Evolutionary conservation across 1,140 invertebrate species (phyloP).

Genomic region (Zaprionus camerounensis): DNA sequence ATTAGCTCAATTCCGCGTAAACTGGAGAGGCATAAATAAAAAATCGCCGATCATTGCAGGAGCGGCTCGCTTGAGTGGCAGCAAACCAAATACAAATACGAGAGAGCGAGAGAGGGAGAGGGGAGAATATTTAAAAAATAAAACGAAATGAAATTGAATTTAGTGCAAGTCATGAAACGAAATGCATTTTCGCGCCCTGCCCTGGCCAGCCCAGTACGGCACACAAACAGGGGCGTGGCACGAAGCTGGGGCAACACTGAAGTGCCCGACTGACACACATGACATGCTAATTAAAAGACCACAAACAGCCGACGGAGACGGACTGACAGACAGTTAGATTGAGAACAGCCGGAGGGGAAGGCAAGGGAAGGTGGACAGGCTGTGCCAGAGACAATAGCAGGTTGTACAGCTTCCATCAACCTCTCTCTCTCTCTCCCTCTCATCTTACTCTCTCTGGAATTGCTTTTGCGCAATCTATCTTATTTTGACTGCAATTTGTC

Average conservation of each 20-base stretch:
- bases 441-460: slow-evolving; percentile 9
- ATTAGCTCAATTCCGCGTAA: slow-evolving; percentile 79
- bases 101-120: slow-evolving; percentile 30
- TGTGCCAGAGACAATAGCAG: slow-evolving; percentile 25
- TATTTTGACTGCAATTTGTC: slow-evolving; percentile 81
- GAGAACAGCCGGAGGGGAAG: neutral
- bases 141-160: slow-evolving; percentile 75
- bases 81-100: slow-evolving; percentile 53
- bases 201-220: slow-evolving; percentile 13
- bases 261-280: slow-evolving; percentile 71
- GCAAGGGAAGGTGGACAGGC: too few relatives aligned
- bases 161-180: slow-evolving; percentile 77
- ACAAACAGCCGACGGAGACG: slow-evolving; percentile 59
- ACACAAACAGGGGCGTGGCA: slow-evolving; percentile 53
- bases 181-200: slow-evolving; percentile 71
- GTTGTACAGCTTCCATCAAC: neutral
- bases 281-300: slow-evolving; percentile 83
- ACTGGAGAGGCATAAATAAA: slow-evolving; percentile 41
- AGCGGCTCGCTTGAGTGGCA: slow-evolving; percentile 75
- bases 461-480: slow-evolving; percentile 64
- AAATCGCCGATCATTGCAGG: slow-evolving; percentile 78
- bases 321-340: slow-evolving; percentile 9
- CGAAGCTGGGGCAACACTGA: slow-evolving; percentile 47
- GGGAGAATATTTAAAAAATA: slow-evolving; percentile 73
- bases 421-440: neutral